These are phyloP conservation scores for Xiphorhynchus erythropygius DNA, from an alignment of 2,797 vertebrate species.

Conservation along the genomic window DNA sequence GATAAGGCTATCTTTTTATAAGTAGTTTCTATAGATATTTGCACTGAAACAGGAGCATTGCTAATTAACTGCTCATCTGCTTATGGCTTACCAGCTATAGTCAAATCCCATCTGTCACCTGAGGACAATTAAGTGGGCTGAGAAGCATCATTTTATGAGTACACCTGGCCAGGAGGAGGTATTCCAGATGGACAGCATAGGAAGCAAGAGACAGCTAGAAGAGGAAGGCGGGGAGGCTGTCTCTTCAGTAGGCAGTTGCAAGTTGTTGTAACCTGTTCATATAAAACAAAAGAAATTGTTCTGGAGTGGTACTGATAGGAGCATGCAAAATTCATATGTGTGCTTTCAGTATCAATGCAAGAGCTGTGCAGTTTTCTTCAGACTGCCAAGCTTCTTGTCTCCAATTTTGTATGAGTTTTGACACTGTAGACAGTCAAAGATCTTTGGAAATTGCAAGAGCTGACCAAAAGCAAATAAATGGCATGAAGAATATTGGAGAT, in stretches of 20 bases:
- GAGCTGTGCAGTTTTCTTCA: not conserved
- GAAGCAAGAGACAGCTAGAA: not conserved
- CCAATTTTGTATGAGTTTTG: not conserved
- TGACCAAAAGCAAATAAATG: not conserved
- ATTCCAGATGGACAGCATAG: constrained; percentile 23
- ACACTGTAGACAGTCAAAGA: not conserved
- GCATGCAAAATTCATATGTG: not conserved
- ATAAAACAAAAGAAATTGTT: not conserved
- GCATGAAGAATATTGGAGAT: not conserved
- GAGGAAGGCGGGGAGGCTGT: not conserved
- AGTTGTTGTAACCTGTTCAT: not conserved
- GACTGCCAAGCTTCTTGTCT: not conserved
- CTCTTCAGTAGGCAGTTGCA: not conserved
- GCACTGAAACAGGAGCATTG: not conserved
- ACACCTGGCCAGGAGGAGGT: constrained; percentile 31
- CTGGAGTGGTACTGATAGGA: not conserved
- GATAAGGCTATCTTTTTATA: constrained; percentile 9
- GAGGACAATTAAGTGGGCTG: constrained; percentile 55
- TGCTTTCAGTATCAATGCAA: not conserved
- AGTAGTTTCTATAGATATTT: constrained; percentile 35
- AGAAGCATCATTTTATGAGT: not conserved
- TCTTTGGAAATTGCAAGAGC: not conserved
- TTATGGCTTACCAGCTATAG: constrained; percentile 32
- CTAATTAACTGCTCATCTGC: constrained; percentile 57
- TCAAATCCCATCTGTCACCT: constrained; percentile 51